These are phyloP conservation scores for Cetoscarus ocellatus DNA, from an alignment of 2,797 vertebrate genomes.

Conservation along the genomic window DNA sequence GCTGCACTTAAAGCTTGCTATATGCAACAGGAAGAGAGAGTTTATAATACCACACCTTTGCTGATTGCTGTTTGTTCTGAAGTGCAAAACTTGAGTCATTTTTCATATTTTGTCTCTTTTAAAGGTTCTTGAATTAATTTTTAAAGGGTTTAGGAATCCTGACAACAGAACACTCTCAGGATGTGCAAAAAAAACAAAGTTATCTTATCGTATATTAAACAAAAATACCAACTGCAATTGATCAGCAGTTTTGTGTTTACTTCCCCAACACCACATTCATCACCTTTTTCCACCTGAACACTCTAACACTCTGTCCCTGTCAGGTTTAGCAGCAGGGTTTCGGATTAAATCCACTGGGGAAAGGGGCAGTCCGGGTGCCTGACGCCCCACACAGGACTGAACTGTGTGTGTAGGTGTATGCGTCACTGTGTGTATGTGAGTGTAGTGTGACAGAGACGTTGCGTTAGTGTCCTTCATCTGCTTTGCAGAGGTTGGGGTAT, in stretches of 20 bases:
- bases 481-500: slow-evolving; percentile 23
- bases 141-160: too few species aligned
- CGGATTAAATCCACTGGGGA: slow-evolving; percentile 53
- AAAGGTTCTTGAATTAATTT: too few species aligned
- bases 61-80: too few species aligned
- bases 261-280: neutral
- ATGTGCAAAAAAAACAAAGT: neutral
- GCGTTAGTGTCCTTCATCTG: neutral
- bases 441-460: neutral
- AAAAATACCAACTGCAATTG: slow-evolving; percentile 18
- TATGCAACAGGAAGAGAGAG: too few species aligned
- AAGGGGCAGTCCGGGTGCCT: slow-evolving; percentile 29
- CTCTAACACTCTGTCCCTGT: slow-evolving; percentile 54
- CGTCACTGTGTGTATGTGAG: neutral
- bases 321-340: slow-evolving; percentile 73
- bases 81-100: too few species aligned
- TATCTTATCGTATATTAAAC: neutral
- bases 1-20: too few species aligned
- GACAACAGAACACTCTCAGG: neutral
- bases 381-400: slow-evolving; percentile 16
- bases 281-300: neutral
- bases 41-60: too few species aligned
- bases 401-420: slow-evolving; percentile 1
- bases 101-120: too few species aligned
- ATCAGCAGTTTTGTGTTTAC: slow-evolving; percentile 11